Conservation (phyloP, 92 coral and sea anemone species). For the Blastomussa wellsi region DNA sequence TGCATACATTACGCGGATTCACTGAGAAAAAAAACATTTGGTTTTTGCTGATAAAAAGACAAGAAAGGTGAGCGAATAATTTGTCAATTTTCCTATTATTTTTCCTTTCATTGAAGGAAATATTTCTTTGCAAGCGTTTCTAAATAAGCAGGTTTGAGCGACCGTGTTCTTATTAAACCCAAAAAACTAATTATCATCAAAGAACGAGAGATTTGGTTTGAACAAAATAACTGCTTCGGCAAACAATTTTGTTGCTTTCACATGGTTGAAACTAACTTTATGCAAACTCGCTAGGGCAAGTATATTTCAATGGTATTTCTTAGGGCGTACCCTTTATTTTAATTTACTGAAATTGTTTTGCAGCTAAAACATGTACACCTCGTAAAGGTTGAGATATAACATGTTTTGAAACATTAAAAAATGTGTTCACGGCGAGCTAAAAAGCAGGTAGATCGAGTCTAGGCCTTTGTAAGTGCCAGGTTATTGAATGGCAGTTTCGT, state of each 20-base stretch:
- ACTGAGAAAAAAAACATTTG: not conserved
- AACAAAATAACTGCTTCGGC: constrained; percentile 7
- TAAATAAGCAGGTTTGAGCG: not conserved
- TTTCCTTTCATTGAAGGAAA: not conserved
- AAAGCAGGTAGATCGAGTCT: not conserved
- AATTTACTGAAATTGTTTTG: not conserved
- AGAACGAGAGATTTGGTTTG: not conserved
- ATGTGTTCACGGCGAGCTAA: not conserved
- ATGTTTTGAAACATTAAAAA: not conserved
- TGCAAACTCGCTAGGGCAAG: not conserved
- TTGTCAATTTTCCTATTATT: not conserved
- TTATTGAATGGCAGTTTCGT: no score
- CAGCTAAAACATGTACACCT: not conserved
- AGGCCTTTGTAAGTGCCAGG: not conserved
- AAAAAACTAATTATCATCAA: constrained; percentile 16
- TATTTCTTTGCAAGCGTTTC: not conserved
- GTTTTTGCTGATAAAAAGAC: not conserved
- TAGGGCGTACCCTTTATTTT: not conserved
- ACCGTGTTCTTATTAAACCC: not conserved
- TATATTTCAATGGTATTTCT: not conserved
- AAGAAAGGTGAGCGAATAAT: not conserved
- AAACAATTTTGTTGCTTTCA: constrained; percentile 25
- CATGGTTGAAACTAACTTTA: not conserved
- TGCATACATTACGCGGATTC: no score
- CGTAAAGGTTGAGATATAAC: not conserved